These are phyloP conservation scores for Malacosoma neustria DNA, from an alignment of 2,888 invertebrate species.

Conservation along the genomic window DNA sequence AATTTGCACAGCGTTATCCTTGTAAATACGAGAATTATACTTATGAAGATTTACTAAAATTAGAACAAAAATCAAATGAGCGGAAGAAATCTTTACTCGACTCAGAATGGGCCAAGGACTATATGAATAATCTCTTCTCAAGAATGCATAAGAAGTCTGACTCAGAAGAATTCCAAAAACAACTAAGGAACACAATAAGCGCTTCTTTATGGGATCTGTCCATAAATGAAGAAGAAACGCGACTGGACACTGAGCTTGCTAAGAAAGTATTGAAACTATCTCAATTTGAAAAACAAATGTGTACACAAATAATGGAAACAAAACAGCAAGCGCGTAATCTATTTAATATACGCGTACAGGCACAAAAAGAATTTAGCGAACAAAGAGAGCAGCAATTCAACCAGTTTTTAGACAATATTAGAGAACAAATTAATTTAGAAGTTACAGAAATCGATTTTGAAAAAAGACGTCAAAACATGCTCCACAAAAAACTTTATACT, in stretches of 20 bases:
- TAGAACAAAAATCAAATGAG: constrained; percentile 40
- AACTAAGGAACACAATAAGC: constrained; percentile 63
- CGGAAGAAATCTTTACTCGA: constrained; percentile 35
- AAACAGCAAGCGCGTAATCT: constrained; percentile 74
- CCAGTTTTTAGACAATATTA: constrained; percentile 53
- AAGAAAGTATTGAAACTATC: constrained; percentile 76
- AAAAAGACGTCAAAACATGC: constrained; percentile 58
- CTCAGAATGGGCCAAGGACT: constrained; percentile 58
- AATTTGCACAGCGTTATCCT: constrained; percentile 41
- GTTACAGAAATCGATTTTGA: constrained; percentile 69
- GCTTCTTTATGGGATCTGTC: constrained; percentile 69
- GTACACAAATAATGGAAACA: constrained; percentile 76
- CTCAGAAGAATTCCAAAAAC: constrained; percentile 60
- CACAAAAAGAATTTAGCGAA: constrained; percentile 63
- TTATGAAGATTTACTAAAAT: constrained; percentile 45
- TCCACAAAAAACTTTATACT: constrained; percentile 69
- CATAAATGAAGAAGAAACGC: constrained; percentile 63
- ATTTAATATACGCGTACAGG: constrained; percentile 62
- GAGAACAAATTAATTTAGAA: constrained; percentile 57
- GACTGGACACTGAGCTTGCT: constrained; percentile 64
- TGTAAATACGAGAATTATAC: constrained; percentile 51
- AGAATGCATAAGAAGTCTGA: constrained; percentile 52
- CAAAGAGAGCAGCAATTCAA: constrained; percentile 65
- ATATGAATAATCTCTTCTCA: constrained; percentile 60
- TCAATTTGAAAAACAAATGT: constrained; percentile 79